phyloP scores from a whole-genome alignment of 2,888 invertebrate genomes.

The Apocheima hispidaria region DNA sequence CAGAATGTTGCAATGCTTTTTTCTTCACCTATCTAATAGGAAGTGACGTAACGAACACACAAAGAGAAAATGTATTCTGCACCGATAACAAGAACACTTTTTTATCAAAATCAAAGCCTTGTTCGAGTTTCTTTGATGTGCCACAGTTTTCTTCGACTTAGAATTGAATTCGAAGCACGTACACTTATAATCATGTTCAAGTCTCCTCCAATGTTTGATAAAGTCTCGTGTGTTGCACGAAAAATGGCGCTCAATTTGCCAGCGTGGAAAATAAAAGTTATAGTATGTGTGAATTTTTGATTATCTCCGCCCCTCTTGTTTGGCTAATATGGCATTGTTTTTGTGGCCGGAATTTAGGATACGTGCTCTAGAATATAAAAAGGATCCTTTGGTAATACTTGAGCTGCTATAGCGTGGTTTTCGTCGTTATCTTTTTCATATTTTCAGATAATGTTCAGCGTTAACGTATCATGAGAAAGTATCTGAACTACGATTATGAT shows the following conservation, averaged over 20 bases:
- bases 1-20: constrained; percentile 10
- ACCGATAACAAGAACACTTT: constrained; percentile 77
- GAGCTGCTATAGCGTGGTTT: constrained; percentile 28
- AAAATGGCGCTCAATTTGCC: constrained; percentile 72
- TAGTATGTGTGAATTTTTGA: constrained; percentile 50
- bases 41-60: constrained; percentile 59
- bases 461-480: constrained; percentile 26
- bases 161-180: constrained; percentile 78
- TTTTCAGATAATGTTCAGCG: constrained; percentile 29
- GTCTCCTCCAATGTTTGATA: constrained; percentile 80
- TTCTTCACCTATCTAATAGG: constrained; percentile 46
- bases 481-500: constrained; percentile 18
- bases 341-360: constrained; percentile 40
- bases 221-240: constrained; percentile 74
- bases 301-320: constrained; percentile 45
- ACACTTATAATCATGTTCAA: constrained; percentile 83
- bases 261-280: constrained; percentile 59
- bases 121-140: constrained; percentile 77
- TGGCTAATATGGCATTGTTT: constrained; percentile 47
- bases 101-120: constrained; percentile 78
- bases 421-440: constrained; percentile 34
- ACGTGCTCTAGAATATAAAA: constrained; percentile 42
- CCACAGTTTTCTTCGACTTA: constrained; percentile 67
- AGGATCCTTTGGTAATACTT: constrained; percentile 34
- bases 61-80: constrained; percentile 64